Evolutionary conservation across 2,888 invertebrate genomes (phyloP), one percentile per base, ranked within the genome.

Genomic region (Dioctria rufipes): DNA sequence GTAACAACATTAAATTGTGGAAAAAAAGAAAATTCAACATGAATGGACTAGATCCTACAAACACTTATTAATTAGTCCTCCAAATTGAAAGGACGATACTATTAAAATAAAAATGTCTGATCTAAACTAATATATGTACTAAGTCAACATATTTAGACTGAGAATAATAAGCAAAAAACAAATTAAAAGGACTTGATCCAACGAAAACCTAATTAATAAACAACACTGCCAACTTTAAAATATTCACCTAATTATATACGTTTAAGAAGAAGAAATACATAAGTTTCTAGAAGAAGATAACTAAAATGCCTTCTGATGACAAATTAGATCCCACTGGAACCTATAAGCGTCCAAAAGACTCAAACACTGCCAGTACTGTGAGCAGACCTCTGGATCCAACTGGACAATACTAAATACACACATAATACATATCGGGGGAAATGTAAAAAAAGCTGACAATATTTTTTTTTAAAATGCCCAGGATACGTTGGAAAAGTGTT

Each of bases 291-390:
- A 66, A 78, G 25, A 75, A 39, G 81, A 86, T 84, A 81, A 86
- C 85, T 43, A 83, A 80, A 80, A 84, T 84, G 87, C 40, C 43
- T 46, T 42, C 51, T 46, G 25, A 37, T 9, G 54, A 85, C 39
- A 85, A 85, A 81, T 85, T 88, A 82, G 88, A 88, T 85, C 89
- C 89, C 39, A 89, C 89, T 80, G 89, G 88, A 85, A 89, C 88
- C 49, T 89, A 89, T 83, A 85, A 87, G 80, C 86, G 88, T 79
- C 86, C 80, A 51, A 43, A 63, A 71, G 73, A 13, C 42, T 25
- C 63, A 51, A 66, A 3, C 13, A 39, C 61, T 43, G 61, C 40
- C 39, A 61, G 13, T 3, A 25, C 46, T 40, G 60, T 43, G 77
- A 83, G 83, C 80, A 81, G 81, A 54, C 83, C 84, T 78, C 85